Evolutionary conservation across 2,797 vertebrate species (phyloP), one percentile per base, ranked within the genome.

Genomic region (Lepus oiostolus): DNA sequence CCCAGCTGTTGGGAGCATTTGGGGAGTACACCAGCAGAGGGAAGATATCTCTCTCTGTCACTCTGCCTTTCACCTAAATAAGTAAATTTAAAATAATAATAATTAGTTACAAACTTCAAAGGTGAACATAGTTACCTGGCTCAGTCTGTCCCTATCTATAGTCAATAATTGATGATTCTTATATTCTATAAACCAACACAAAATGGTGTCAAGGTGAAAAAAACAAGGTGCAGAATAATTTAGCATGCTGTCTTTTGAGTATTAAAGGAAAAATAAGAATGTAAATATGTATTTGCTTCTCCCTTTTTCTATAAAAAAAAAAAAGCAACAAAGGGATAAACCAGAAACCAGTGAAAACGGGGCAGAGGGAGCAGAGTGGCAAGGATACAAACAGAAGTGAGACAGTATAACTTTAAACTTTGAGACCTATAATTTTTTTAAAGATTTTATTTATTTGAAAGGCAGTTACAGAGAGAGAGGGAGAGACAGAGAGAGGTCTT

Each of bases 351-450:
- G 6, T 38, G 60, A 70, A 84, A 93, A 84, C 17, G 19, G 38
- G 17, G 6, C 35, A 11, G n/a, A 54, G 16, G 1, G 7, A 60
- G 3, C 28, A 42, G 5, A 81, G 52, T 81, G 30, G 19, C 26
- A 3, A 50, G 22, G 17, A 62, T 63, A 42, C 35, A 16, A 86
- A 72, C n/a, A 22, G 13, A 65, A 82, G 58, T 76, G 54, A 90
- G n/a, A 60, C 35, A 88, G n/a, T 68, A 12, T 65, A 74, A 28
- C 70, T 87, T 90, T 90, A 58, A 77, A 90, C 93, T 30, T 93
- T 75, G 54, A 58, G 54, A 58, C 16, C 54, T 58, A 19, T 58
- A 58, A 6, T 16, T 58, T 58, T 58, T 58, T 42, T 42, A 42
- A 1, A 42, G 42, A 42, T 42, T 54, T 54, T 54, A 17, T 58